phyloP scores from a whole-genome alignment of 2,113 vertebrate genomes.

The Morone chrysops region DNA sequence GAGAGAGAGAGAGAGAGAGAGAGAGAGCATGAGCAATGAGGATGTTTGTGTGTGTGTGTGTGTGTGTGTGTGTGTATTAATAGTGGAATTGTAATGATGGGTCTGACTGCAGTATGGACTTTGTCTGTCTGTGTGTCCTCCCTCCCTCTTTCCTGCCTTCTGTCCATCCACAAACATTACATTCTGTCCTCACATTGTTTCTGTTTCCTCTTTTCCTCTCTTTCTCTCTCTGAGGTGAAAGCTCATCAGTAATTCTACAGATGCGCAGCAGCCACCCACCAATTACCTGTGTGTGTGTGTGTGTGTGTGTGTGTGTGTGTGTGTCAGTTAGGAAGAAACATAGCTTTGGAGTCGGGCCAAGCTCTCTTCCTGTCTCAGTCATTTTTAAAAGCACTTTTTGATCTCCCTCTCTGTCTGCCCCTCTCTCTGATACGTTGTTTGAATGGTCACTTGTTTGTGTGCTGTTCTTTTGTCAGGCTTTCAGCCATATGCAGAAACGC shows the following conservation, averaged over 20 bases:
- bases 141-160: slow-evolving; percentile 1
- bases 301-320: slow-evolving; percentile 29
- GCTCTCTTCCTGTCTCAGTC: slow-evolving; percentile 29
- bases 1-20: slow-evolving; percentile 35
- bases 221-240: slow-evolving; percentile 33
- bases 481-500: neutral
- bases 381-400: slow-evolving; percentile 39
- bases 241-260: slow-evolving; percentile 63
- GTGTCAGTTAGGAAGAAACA: slow-evolving; percentile 49
- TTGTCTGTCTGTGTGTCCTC: neutral
- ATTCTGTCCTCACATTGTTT: neutral
- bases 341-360: slow-evolving; percentile 53
- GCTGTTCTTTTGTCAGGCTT: neutral
- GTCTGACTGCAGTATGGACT: slow-evolving; percentile 21
- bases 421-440: slow-evolving; percentile 12
- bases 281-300: slow-evolving; percentile 45
- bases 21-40: slow-evolving; percentile 40
- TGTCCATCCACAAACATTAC: slow-evolving; percentile 7
- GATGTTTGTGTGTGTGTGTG: slow-evolving; percentile 2
- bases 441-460: slow-evolving; percentile 1
- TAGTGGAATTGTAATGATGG: slow-evolving; percentile 29
- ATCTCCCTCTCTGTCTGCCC: slow-evolving; percentile 3
- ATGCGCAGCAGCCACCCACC: slow-evolving; percentile 29
- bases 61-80: slow-evolving; percentile 4
- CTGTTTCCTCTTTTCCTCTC: slow-evolving; percentile 19